Evolutionary conservation across 2,888 invertebrate species (phyloP).

Genomic region (Dioctria linearis): DNA sequence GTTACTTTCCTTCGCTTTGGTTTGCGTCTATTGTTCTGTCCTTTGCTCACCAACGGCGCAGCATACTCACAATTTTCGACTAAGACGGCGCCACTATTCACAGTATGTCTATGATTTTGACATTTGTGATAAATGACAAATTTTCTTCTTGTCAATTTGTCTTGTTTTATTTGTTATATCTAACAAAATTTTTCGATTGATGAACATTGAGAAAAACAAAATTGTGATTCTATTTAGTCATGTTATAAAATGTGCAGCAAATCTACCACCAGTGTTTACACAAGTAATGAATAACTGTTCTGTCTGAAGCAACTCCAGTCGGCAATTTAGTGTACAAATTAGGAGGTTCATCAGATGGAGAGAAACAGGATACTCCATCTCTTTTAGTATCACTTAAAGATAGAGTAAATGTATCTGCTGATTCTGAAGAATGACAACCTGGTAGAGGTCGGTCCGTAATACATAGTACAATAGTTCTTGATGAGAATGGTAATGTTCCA

Average conservation of each 20-base stretch:
- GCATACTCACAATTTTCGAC: no score
- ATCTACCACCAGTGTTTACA: slow-evolving; percentile 81
- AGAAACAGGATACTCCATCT: slow-evolving; percentile 84
- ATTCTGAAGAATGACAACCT: slow-evolving; percentile 79
- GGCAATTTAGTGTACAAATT: slow-evolving; percentile 85
- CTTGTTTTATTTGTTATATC: no score
- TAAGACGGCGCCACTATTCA: no score
- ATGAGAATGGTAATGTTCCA: slow-evolving; percentile 92
- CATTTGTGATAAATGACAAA: no score
- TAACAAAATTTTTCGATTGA: no score
- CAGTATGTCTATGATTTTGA: no score
- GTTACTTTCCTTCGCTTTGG: no score
- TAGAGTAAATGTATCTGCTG: slow-evolving; percentile 74
- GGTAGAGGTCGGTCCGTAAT: slow-evolving; percentile 83
- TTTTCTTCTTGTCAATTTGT: no score
- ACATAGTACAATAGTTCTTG: slow-evolving; percentile 86
- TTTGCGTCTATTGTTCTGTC: no score
- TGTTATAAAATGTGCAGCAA: slow-evolving; percentile 67
- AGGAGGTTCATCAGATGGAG: slow-evolving; percentile 86
- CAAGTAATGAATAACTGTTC: slow-evolving; percentile 83
- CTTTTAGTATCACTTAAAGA: slow-evolving; percentile 88
- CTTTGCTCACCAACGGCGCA: no score
- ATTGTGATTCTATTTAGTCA: no score
- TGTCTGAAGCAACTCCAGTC: slow-evolving; percentile 85
- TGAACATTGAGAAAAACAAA: no score